Evolutionary conservation across 2,888 invertebrate genomes (phyloP).

Genomic region (Hydriomena furcata): DNA sequence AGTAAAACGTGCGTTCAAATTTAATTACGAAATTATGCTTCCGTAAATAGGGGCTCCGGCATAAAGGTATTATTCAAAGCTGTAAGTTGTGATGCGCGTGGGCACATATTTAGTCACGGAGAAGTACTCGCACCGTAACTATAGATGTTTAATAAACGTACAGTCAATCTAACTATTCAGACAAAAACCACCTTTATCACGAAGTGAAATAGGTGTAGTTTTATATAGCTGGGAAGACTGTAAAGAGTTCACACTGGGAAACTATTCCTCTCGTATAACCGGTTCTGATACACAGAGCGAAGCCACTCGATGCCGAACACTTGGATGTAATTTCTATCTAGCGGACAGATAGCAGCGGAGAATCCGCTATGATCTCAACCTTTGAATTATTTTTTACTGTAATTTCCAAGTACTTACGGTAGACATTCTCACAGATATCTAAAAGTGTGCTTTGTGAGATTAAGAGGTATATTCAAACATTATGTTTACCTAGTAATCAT

Average conservation of each 20-base stretch:
- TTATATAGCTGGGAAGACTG: slow-evolving; percentile 25
- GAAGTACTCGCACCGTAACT: slow-evolving; percentile 57
- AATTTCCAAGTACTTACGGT: not conserved
- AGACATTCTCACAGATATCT: too few species aligned
- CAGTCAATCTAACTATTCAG: slow-evolving; percentile 3
- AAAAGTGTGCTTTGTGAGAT: too few species aligned
- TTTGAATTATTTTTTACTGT: not conserved
- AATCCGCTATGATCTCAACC: slow-evolving; percentile 3
- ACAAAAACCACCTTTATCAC: slow-evolving; percentile 21
- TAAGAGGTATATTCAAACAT: too few species aligned
- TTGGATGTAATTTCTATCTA: slow-evolving; percentile 37
- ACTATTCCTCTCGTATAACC: slow-evolving; percentile 68
- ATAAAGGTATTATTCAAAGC: slow-evolving; percentile 61
- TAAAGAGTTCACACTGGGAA: slow-evolving; percentile 55
- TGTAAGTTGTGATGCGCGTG: slow-evolving; percentile 70
- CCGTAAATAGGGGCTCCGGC: slow-evolving; percentile 54
- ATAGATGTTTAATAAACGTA: slow-evolving; percentile 62
- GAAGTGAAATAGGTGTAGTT: slow-evolving; percentile 2
- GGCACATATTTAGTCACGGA: slow-evolving; percentile 76
- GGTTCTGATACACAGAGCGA: slow-evolving; percentile 60
- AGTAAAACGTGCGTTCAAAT: slow-evolving; percentile 71
- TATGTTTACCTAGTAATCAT: too few species aligned
- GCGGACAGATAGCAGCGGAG: slow-evolving; percentile 15
- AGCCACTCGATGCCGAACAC: slow-evolving; percentile 53
- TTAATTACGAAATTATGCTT: slow-evolving; percentile 68